Evolutionary conservation across 2,888 invertebrate species (phyloP), one percentile per base, ranked within the genome.

Genomic region (Carterocephalus palaemon): DNA sequence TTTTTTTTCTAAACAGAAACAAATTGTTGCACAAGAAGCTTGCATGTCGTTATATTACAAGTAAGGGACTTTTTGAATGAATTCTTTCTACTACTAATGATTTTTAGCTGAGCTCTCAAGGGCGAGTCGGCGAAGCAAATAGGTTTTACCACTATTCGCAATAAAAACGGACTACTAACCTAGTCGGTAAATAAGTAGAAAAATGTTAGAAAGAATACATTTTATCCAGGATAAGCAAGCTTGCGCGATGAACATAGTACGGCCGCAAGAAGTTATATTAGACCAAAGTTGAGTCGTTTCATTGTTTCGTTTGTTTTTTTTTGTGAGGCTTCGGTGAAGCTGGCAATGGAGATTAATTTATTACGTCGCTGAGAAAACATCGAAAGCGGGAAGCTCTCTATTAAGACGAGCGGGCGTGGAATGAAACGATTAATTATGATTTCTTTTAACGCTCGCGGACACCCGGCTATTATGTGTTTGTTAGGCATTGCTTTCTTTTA

Each of bases 291-390:
- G 67, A 63, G 64, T 59, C 52, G 51, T 52, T 57, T 61, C 63
- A 70, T 79, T 79, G 74, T 78, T 74, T 78, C 72, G 66, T 73
- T 74, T 69, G 50, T 51, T 49, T 56, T 58, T 57, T 54, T 56
- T 37, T 41, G 43, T 40, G 57, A 34, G 51, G 47, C 51, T 51
- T 52, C 56, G 55, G 62, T 57, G 63, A 67, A 66, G 66, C 62
- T 60, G 68, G 62, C 74, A 77, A 85, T 82, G 66, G 82, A 83
- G 83, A 85, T 83, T 84, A 83, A 85, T 85, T 82, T 85, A 81
- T 81, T 83, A 80, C 75, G 71, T 75, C 70, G 57, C 72, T 65
- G 70, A 76, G 80, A 79, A 77, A 83, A 84, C 83, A 83, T 77
- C 77, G 78, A 72, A 74, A 79, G 70, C 75, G 69, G 70, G 75